A percentile compares a stretch with the other conserved stretches of the same genome.
These are phyloP conservation scores for Pandemis heparana DNA, from an alignment of 2,888 invertebrate species.

Conservation along the genomic window DNA sequence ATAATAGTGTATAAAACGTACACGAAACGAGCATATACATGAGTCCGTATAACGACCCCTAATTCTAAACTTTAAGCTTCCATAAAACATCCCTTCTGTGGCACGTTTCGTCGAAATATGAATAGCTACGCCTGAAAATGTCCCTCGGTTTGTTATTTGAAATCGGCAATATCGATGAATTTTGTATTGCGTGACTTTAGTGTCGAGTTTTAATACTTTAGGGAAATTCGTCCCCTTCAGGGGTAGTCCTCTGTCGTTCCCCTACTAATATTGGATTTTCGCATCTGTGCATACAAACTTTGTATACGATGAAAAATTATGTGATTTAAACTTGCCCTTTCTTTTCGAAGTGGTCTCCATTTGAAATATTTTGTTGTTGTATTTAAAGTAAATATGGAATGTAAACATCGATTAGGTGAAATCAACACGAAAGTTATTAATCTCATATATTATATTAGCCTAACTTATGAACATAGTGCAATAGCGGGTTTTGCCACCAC, in stretches of 20 bases:
- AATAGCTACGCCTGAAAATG: constrained; percentile 51
- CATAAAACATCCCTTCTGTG: constrained; percentile 45
- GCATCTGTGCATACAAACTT: constrained; percentile 79
- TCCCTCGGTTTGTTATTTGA: constrained; percentile 52
- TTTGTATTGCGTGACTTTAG: constrained; percentile 75
- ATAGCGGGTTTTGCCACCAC: constrained; percentile 58
- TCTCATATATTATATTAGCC: constrained; percentile 59
- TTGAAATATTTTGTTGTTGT: constrained; percentile 5
- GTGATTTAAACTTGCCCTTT: constrained; percentile 63
- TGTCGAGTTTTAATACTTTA: constrained; percentile 65
- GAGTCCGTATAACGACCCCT: constrained; percentile 42
- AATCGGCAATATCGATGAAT: constrained; percentile 77
- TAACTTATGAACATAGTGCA: constrained; percentile 59
- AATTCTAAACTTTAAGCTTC: constrained; percentile 48
- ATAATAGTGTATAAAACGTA: constrained; percentile 59
- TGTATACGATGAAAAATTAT: constrained; percentile 74
- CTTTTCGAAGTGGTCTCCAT: constrained; percentile 17
- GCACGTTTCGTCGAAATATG: constrained; percentile 44
- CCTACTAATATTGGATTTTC: constrained; percentile 79
- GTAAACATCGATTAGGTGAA: neutral
- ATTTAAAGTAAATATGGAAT: neutral
- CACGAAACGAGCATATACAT: constrained; percentile 52
- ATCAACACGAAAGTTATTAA: neutral
- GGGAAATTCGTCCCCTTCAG: constrained; percentile 76
- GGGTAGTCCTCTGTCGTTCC: constrained; percentile 63